phyloP scores from a whole-genome alignment of 2,797 vertebrate species.

The Danio jaintianensis region DNA sequence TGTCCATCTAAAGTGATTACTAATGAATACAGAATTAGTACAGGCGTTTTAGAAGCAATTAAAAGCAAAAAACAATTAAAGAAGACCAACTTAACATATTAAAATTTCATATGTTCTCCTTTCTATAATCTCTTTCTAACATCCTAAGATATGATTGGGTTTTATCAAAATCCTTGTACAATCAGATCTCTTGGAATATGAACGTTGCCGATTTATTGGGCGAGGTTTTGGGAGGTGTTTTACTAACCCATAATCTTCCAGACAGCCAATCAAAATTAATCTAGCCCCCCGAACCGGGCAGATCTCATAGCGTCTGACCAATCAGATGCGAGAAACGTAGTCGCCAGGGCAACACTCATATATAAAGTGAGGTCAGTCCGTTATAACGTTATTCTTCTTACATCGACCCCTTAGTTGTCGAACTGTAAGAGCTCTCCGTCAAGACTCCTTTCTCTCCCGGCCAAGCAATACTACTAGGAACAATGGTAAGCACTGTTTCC shows the following conservation, averaged over 20 bases:
- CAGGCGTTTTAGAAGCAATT: not conserved
- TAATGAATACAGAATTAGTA: not conserved
- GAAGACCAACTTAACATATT: not conserved
- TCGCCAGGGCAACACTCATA: conserved; percentile 51
- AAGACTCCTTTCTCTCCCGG: conserved; percentile 47
- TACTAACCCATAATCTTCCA: not conserved
- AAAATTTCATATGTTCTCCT: not conserved
- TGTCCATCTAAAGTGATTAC: not conserved
- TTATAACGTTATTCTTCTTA: conserved; percentile 73
- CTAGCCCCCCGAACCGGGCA: not conserved
- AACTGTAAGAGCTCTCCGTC: conserved; percentile 70
- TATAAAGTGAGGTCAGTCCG: conserved; percentile 64
- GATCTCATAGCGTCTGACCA: conserved; percentile 62
- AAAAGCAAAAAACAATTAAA: not conserved
- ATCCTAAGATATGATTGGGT: not conserved
- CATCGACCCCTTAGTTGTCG: conserved; percentile 79
- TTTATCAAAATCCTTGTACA: not conserved
- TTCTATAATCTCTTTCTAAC: not conserved
- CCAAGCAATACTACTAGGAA: conserved; percentile 19
- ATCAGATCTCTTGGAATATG: not conserved
- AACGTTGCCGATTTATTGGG: conserved; percentile 60
- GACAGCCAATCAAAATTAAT: conserved; percentile 67
- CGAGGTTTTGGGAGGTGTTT: conserved; percentile 67
- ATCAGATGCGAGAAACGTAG: conserved; percentile 57
- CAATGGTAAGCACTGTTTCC: conserved; percentile 58